phyloP scores from a whole-genome alignment of 2,113 vertebrate species.

The Puntigrus tetrazona region DNA sequence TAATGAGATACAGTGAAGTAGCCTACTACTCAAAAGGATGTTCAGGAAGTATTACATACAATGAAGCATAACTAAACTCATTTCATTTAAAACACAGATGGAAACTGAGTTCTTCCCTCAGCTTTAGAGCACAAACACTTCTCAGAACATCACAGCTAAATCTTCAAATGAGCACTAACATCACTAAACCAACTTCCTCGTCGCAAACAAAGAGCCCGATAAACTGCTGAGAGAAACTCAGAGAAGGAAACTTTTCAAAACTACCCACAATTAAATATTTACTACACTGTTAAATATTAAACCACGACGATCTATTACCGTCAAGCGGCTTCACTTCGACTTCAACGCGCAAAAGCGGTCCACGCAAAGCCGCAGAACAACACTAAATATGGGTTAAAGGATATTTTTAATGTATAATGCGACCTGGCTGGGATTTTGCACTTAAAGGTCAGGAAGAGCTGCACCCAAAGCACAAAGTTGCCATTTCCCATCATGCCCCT shows the following conservation, averaged over 20 bases:
- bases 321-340: not conserved
- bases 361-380: not conserved
- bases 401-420: no score
- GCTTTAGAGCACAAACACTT: not conserved
- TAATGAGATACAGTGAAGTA: no score
- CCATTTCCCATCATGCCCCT: not conserved
- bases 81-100: not conserved
- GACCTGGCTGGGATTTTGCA: not conserved
- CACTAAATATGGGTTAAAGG: no score
- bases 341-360: not conserved
- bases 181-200: not conserved
- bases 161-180: not conserved
- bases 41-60: no score
- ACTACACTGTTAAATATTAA: constrained; percentile 17
- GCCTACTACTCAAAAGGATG: no score
- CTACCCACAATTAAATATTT: not conserved
- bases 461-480: not conserved
- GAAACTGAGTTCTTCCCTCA: not conserved
- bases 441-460: constrained; percentile 1
- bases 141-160: not conserved
- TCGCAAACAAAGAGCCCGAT: not conserved
- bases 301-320: not conserved
- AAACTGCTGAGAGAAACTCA: not conserved
- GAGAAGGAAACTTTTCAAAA: not conserved
- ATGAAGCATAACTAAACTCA: no score